phyloP scores from a whole-genome alignment of 2,797 vertebrate species.

The Fratercula arctica region DNA sequence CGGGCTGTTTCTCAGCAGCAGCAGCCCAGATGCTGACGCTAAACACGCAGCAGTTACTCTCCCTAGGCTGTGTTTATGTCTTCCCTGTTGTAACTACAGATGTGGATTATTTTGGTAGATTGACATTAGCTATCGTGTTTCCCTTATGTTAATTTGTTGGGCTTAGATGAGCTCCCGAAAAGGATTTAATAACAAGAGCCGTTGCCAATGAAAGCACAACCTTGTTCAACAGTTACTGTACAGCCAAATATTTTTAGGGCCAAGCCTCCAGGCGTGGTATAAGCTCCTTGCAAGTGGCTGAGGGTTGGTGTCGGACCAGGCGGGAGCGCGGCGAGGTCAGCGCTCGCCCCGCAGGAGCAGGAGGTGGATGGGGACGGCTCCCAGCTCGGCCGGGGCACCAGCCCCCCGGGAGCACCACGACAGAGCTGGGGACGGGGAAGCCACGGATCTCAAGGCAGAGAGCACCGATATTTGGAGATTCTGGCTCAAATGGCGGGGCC shows the following conservation, averaged over 20 bases:
- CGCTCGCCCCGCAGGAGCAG: accelerated
- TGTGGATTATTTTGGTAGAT: background rate
- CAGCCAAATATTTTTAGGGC: background rate
- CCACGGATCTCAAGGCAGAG: accelerated
- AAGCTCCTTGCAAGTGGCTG: background rate
- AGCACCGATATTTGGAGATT: accelerated
- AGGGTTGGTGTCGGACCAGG: background rate
- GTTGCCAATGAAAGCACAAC: conserved; percentile 33
- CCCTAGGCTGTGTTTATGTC: background rate
- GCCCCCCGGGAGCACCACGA: accelerated
- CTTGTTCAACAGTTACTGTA: background rate
- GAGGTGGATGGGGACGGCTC: background rate
- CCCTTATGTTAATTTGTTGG: conserved; percentile 37
- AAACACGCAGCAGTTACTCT: background rate
- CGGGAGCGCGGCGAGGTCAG: background rate
- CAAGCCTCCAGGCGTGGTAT: background rate
- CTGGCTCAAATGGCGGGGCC: background rate
- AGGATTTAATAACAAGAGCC: background rate
- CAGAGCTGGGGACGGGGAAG: background rate
- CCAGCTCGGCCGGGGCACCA: background rate
- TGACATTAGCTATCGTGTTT: background rate
- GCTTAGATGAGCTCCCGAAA: conserved; percentile 35
- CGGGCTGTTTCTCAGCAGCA: background rate
- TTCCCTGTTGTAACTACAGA: background rate
- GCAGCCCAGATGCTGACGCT: background rate